Conservation (phyloP, 2,113 vertebrate genomes). For the Siniperca chuatsi region DNA sequence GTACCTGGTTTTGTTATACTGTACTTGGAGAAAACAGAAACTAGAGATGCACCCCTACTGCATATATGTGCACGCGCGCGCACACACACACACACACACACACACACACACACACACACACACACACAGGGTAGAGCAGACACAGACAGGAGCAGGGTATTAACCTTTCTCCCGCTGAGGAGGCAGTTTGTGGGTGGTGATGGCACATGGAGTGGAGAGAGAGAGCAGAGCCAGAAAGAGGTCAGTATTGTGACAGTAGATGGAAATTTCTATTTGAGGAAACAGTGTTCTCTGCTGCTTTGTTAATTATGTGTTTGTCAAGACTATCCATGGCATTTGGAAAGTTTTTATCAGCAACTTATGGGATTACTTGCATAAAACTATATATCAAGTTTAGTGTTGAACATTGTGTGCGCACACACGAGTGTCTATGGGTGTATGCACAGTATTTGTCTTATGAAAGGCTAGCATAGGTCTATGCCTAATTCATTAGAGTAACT, state of each 20-base stretch:
- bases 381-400: background rate
- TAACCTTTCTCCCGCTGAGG: constrained; percentile 84
- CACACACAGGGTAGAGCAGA: constrained; percentile 46
- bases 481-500: constrained; percentile 23
- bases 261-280: constrained; percentile 70
- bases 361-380: constrained; percentile 7
- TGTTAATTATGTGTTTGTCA: constrained; percentile 60
- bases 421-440: background rate
- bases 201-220: constrained; percentile 67
- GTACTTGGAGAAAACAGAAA: constrained; percentile 42
- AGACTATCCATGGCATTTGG: constrained; percentile 46
- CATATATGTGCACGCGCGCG: constrained; percentile 7
- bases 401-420: background rate
- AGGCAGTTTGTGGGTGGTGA: constrained; percentile 79
- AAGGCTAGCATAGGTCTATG: background rate
- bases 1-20: constrained; percentile 11
- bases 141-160: constrained; percentile 75
- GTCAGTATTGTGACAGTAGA: constrained; percentile 60
- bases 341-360: constrained; percentile 36
- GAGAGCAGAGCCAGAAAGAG: constrained; percentile 58
- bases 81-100: constrained; percentile 38
- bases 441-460: constrained; percentile 10
- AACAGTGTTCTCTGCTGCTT: constrained; percentile 47
- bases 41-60: constrained; percentile 11
- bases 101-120: constrained; percentile 46